Evolutionary conservation across 2,797 vertebrate species (phyloP), one percentile per base, ranked within the genome.

Genomic region (Acestrorhynchus altus): DNA sequence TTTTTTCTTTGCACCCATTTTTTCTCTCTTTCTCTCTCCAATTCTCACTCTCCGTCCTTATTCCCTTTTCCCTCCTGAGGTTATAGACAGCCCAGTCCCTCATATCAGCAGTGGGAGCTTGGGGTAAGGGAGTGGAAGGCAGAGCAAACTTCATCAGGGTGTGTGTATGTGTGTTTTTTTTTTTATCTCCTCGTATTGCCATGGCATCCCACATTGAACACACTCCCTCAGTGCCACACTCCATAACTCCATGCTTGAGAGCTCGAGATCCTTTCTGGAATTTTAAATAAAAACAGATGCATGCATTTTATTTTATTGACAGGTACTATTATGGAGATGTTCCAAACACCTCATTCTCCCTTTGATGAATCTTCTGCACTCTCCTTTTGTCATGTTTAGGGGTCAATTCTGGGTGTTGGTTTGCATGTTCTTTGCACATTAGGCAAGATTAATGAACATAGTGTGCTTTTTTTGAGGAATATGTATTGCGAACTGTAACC

Each of bases 211-310:
- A 66, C 78, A 63, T 88, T 89, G 85, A 89, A 86, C 88, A 81
- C 84, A 84, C 84, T 91, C 91, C 92, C 90, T 87, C 71, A 79
- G 90, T 90, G 89, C 90, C 70, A 52, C 46, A 83, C 83, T 87
- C 65, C 64, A 87, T 90, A 89, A 89, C 85, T 89, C 84, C 31
- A 35, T 6, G 6, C 31, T 35, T 6, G n/a, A 52, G 71, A 22
- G 89, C 86, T 70, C 77, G 78, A 83, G 46, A 85, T 87, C 85
- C 80, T 78, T 74, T 79, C 85, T 28, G 79, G 86, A 86, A 89
- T 81, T 84, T 82, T 83, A 84, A 90, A 91, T 87, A 86, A 90
- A 91, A 90, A 88, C 85, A 88, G 86, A 88, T 6, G 31, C 87
- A 84, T 89, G 87, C 4, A 85, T 71, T 85, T 85, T 86, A 89